Evolutionary conservation across 1,140 invertebrate genomes (phyloP), one percentile per base, ranked within the genome.

Genomic region (Ceratina calcarata): DNA sequence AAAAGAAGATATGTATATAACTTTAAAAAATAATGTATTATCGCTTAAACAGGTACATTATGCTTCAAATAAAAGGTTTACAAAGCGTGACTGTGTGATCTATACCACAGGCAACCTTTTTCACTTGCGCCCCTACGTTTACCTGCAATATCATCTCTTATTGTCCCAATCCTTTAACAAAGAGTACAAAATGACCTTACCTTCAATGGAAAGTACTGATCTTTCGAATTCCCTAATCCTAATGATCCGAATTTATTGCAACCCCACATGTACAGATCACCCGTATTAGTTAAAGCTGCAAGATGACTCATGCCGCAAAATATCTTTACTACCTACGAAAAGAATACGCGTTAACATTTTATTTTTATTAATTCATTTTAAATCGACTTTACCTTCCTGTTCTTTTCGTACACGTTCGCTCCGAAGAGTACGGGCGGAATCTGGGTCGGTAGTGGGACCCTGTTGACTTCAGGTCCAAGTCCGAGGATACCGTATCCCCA

Each of bases 401-500:
- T 93, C 45, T 95, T 94, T 82, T 96, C 95, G 78, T 98, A 97
- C 83, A 96, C 95, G 92, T 98, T 98, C 27, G 93, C 89, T 0
- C 98, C 98, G 93, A 99, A 99, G 20, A 99, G 91, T 0, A 96
- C 94, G 12, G 94, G 88, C 12, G 98, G 96, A 62, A 99, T 95
- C 80, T 94, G 89, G 64, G 95, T 94, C 1, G 98, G 98, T 81
- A 91, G 92, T 7, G 89, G 82, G 8, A 95, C 92, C 76, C 94
- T 94, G 74, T 95, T 93, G 0, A 97, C 95, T 86, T 95, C 93
- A 1, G 98, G 98, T 0, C 98, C 98, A 61, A 96, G 94, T 0
- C 98, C 98, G 60, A 99, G 93, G 82, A 98, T 95, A 64, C 98
- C 98, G 92, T 95, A 98, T 13, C 98, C 98, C 98, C 98, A 99